Evolutionary conservation across 2,797 vertebrate species (phyloP).

Genomic region (Tolypeutes matacus): DNA sequence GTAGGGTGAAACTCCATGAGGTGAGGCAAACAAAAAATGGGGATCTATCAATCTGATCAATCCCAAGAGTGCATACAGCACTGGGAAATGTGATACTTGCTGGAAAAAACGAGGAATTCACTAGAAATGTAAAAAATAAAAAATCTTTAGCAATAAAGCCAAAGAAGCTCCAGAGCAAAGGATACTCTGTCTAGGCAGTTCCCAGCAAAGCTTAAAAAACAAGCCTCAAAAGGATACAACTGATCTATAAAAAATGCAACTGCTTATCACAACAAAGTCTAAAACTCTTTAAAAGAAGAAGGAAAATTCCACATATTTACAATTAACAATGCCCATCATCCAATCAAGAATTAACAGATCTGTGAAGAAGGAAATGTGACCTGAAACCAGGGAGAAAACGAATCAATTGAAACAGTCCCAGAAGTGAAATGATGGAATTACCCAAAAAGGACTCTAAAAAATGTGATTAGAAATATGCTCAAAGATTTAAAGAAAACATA

Average conservation of each 20-base stretch:
- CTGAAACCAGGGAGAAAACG: constrained; percentile 33
- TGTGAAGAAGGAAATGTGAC: background rate
- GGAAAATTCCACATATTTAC: background rate
- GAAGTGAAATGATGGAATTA: background rate
- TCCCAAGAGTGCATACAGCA: background rate
- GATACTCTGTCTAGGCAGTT: background rate
- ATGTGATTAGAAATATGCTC: background rate
- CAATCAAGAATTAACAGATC: background rate
- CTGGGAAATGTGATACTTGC: background rate
- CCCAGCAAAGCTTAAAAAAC: constrained; percentile 20
- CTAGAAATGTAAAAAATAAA: background rate
- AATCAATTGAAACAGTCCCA: background rate
- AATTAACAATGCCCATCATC: background rate
- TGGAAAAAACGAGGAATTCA: constrained; percentile 2
- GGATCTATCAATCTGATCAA: background rate
- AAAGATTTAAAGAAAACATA: background rate
- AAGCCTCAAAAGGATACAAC: background rate
- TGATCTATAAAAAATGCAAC: background rate
- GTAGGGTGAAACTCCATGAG: background rate
- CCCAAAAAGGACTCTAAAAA: constrained; percentile 12
- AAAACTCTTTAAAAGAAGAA: background rate
- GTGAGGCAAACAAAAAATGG: background rate
- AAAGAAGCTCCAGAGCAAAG: background rate
- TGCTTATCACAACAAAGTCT: background rate
- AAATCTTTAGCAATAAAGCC: background rate